Percentiles rank a stretch among this genome's conserved stretches.
Conservation (phyloP, 2,888 invertebrate genomes). For the Ennomos quercinarius region DNA sequence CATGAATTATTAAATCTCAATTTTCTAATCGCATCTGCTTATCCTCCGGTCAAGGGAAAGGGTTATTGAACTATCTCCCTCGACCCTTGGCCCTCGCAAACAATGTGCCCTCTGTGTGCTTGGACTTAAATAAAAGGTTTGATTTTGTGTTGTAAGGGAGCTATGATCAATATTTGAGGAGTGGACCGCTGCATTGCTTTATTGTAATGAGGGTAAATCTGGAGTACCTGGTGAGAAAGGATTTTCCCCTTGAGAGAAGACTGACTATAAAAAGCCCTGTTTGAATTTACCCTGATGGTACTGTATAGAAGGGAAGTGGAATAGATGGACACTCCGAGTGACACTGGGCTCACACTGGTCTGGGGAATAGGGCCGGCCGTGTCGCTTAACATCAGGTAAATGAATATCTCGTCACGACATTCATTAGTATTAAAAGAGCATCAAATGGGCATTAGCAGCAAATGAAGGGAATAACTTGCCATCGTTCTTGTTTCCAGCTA, state of each 20-base stretch:
- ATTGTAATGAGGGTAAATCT: slow-evolving; percentile 44
- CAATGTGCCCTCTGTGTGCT: slow-evolving; percentile 73
- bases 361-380: too few species aligned
- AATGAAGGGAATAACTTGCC: too few species aligned
- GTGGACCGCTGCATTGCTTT: slow-evolving; percentile 79
- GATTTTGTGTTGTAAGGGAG: slow-evolving; percentile 84
- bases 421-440: too few species aligned
- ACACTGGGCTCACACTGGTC: too few species aligned
- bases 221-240: slow-evolving; percentile 16
- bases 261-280: too few species aligned
- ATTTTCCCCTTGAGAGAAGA: not conserved
- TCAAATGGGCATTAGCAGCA: too few species aligned
- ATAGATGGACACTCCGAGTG: too few species aligned
- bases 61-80: slow-evolving; percentile 82
- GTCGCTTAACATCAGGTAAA: too few species aligned
- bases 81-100: slow-evolving; percentile 57
- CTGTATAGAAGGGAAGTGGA: too few species aligned
- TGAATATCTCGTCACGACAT: too few species aligned
- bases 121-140: slow-evolving; percentile 85
- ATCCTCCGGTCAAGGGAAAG: slow-evolving; percentile 75
- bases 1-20: slow-evolving; percentile 48
- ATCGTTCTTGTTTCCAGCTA: too few species aligned
- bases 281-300: too few species aligned
- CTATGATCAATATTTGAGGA: slow-evolving; percentile 78
- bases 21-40: slow-evolving; percentile 61